A percentile compares a stretch with the other conserved stretches of the same genome.
Evolutionary conservation across 2,888 invertebrate genomes (phyloP).

Genomic region (Ernsta delagoae): DNA sequence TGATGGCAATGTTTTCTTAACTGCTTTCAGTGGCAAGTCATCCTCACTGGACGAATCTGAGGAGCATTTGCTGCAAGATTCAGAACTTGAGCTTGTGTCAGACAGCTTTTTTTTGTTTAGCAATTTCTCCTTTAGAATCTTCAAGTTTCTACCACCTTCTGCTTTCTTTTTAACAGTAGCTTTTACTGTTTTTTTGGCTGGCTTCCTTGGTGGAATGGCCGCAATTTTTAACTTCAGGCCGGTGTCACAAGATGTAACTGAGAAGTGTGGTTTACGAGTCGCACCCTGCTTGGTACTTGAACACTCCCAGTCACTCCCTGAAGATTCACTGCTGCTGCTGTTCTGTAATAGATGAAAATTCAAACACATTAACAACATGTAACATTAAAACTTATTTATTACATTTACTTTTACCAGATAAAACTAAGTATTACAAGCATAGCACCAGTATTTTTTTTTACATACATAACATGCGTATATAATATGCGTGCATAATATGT

Average conservation of each 20-base stretch:
- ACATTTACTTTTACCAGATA: no score
- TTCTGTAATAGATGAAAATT: slow-evolving; percentile 62
- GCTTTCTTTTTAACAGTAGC: slow-evolving; percentile 70
- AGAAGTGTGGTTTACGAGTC: slow-evolving; percentile 81
- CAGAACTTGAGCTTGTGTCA: slow-evolving; percentile 78
- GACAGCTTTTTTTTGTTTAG: slow-evolving; percentile 55
- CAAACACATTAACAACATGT: no score
- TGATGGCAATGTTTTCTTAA: slow-evolving; percentile 65
- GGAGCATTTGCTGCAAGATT: slow-evolving; percentile 80
- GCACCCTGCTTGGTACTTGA: slow-evolving; percentile 63
- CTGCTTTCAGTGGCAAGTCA: slow-evolving; percentile 73
- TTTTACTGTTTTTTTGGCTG: slow-evolving; percentile 66
- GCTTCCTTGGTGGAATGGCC: slow-evolving; percentile 82
- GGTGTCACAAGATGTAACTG: slow-evolving; percentile 86
- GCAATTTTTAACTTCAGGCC: slow-evolving; percentile 86
- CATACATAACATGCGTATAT: no score
- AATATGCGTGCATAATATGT: no score
- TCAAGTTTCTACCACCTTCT: slow-evolving; percentile 52
- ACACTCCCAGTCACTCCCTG: slow-evolving; percentile 78
- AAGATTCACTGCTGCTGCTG: slow-evolving; percentile 69
- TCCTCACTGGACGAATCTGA: slow-evolving; percentile 78
- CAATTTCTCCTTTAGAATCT: slow-evolving; percentile 42
- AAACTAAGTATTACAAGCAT: no score
- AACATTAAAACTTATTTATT: neutral
- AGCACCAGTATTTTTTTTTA: no score